Evolutionary conservation across 2,888 invertebrate species (phyloP), one percentile per base, ranked within the genome.

Genomic region (Epistrophe grossulariae): DNA sequence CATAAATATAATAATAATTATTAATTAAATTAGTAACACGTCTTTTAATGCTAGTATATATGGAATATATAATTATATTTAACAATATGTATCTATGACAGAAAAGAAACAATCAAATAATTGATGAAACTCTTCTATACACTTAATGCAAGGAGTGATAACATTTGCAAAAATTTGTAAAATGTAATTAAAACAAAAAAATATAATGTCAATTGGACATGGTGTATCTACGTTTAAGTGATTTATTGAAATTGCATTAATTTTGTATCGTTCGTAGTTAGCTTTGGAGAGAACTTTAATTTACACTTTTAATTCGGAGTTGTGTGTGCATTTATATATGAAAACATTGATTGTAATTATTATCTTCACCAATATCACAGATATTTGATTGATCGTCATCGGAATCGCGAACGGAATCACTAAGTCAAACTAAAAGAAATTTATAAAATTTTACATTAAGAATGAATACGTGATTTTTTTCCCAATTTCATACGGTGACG

Each of bases 1-100:
- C 88, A 89, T 71, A 89, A 89, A 81, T 79, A 89, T 80, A 83
- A 87, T 78, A 85, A 84, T 83, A 83, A 83, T 87, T 83, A 87
- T 87, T 79, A 87, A 84, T 81, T 85, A 85, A 82, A 83, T 83
- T 83, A 87, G 83, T 82, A 79, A 76, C 82, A 83, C 79, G 79
- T 87, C 87, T 87, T 83, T 87, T 87, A 83, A 87, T 87, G 83
- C 87, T 83, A 87, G 87, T 55, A 83, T 79, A 76, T 87, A 83
- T 83, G 82, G 83, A 82, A 74, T 73, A 83, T 72, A 79, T 50
- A 76, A 59, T 68, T 71, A 38, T 68, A 72, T 77, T 81, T 57
- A 78, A 60, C 48, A 79, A 79, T 79, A 73, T 84, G 66, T 84
- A 74, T 84, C 68, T 74, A 74, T 74, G 52, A 52, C 70, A 72